Evolutionary conservation across 2,797 vertebrate species (phyloP), one percentile per base, ranked within the genome.

Genomic region (Jordanella pulchra): DNA sequence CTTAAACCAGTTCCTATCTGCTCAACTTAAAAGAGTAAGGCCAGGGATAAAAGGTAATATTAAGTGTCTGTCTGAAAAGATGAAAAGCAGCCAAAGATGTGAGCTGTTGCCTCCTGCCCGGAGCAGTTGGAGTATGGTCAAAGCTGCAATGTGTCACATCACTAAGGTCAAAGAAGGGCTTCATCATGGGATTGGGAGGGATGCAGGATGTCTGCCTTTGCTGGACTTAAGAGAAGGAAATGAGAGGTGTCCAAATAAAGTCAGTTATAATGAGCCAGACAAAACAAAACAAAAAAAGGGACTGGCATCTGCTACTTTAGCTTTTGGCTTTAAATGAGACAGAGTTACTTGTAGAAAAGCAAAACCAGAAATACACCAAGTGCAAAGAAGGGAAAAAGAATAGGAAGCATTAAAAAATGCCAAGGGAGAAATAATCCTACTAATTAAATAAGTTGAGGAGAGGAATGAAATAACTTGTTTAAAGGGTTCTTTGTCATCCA

Each of bases 221-320:
- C 86, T 72, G 83, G 83, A 81, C 81, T 47, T 64, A 75, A 73
- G 65, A 67, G 73, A 85, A 92, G 94, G 94, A 95, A 95, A 95
- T 95, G 90, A 95, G 92, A 89, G 89, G 90, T 94, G 91, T 95
- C 91, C 91, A 87, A 80, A 86, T 91, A 93, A 94, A 95, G 91
- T 90, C 90, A 63, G 72, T 89, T 84, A 79, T 93, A 94, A 94
- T 94, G 93, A 94, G 83, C 77, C 79, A 72, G 80, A 82, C 67
- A 75, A 75, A 84, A 76, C n/a, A 39, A 35, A 35, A 35, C 32
- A 76, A 42, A 45, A 85, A 84, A 74, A 81, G 44, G 76, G 80
- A 69, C 60, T 56, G 81, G 61, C 67, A 42, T 66, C 48, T 42
- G 58, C 53, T 63, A 51, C 77, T 74, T 79, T 75, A 74, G 78